Base-by-base conservation (phyloP, 2,113 vertebrate genomes). In the Callipepla californica region DNA sequence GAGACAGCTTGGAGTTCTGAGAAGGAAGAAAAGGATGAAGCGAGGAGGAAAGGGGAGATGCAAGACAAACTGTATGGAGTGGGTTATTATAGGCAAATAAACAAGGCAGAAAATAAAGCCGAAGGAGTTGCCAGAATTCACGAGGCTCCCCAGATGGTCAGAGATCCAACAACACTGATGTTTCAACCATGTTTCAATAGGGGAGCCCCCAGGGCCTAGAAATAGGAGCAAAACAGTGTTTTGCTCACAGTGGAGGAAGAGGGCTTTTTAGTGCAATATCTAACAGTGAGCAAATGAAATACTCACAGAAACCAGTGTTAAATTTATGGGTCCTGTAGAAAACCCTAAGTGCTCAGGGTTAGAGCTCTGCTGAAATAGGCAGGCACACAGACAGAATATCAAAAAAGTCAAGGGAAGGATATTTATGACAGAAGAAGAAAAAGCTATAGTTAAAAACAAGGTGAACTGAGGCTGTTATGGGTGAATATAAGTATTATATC, bases 371-470 rank as follows among this genome's bases (percentile, higher is more conserved):
- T 74, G 59, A 82, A 79, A 73, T 23, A 85, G 21, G 30, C 28
- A 74, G 55, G 13, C 36, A 34, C 22, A 32, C 10, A 42, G 36
- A 10, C 40, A 53, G 42, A 70, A 16, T 82, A 80, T 77, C 67
- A 89, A 70, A 69, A 70, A 75, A 74, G 86, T 70, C 40, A 62
- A 85, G 38, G 40, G 51, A 87, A 81, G 3, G n/a, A 6, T 76
- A 53, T 73, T 40, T 21, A 44, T 44, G 50, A 59, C 70, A 70
- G 76, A 81, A 77, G 16, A 66, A 6, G 42, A 76, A 55, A 87
- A 82, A 91, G 65, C 15, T 9, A 3, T 44, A 63, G 79, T 83
- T 92, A 93, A 85, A 67, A 89, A 20, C 45, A 90, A 88, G 65
- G 65, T 78, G 76, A 93, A 83, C 65, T 75, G 63, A 93, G 32